Conservation (phyloP, 2,888 invertebrate species). For the Liposcelis brunnea region DNA sequence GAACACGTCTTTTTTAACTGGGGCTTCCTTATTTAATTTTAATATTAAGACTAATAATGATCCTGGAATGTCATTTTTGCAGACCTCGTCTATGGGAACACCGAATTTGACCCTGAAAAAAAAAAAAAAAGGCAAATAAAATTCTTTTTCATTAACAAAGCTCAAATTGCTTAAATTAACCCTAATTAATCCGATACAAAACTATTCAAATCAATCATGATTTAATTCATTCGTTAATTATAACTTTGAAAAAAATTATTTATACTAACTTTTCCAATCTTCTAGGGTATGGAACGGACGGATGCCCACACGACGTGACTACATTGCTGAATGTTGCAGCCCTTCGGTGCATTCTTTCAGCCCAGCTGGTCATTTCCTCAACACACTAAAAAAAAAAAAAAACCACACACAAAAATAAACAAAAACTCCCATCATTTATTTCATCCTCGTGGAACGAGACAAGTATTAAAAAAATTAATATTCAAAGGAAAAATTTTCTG, state of each 20-base stretch:
- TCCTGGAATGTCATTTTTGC: conserved; percentile 88
- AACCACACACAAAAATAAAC: conserved; percentile 6
- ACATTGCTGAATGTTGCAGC: conserved; percentile 81
- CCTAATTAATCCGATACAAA: background rate
- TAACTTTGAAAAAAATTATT: no score
- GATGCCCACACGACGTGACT: conserved; percentile 81
- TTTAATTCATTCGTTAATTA: no score
- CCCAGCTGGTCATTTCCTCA: conserved; percentile 71
- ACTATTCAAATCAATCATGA: background rate
- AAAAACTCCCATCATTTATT: background rate
- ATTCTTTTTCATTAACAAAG: background rate
- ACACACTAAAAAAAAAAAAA: conserved; percentile 11
- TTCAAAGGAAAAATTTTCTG: background rate
- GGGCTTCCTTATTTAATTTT: conserved; percentile 88
- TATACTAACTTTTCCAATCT: conserved; percentile 52
- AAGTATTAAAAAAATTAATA: background rate
- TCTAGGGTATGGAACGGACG: conserved; percentile 60
- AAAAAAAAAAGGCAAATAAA: conserved; percentile 8
- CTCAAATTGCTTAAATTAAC: background rate
- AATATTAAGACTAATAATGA: conserved; percentile 79
- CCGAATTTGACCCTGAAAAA: conserved; percentile 73
- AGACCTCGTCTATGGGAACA: conserved; percentile 76
- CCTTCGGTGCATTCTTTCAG: conserved; percentile 78
- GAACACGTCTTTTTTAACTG: conserved; percentile 82
- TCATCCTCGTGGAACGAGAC: background rate